Percentiles rank a stretch among this genome's conserved stretches.
These are phyloP conservation scores for Aphelenchoides fujianensis DNA, from an alignment of 1,140 invertebrate species.

Conservation along the genomic window DNA sequence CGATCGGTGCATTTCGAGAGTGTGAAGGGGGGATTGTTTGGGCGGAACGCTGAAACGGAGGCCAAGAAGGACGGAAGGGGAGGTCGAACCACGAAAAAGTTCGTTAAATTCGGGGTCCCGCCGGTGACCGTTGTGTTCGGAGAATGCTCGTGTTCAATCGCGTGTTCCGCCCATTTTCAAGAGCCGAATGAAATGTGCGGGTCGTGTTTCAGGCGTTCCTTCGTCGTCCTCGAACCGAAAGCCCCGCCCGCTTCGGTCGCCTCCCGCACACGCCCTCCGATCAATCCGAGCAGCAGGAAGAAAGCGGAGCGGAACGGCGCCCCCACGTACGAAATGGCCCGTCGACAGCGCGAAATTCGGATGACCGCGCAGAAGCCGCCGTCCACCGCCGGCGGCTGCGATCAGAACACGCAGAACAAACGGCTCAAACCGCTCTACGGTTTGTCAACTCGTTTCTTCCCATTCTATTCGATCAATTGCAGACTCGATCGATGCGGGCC, in stretches of 20 bases:
- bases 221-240: background rate
- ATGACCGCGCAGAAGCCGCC: background rate
- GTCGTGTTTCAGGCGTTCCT: background rate
- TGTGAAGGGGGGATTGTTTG: too few species aligned
- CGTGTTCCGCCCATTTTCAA: background rate
- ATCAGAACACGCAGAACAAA: slow-evolving; percentile 3
- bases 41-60: too few species aligned
- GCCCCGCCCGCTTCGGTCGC: too few species aligned
- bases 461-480: slow-evolving; percentile 60
- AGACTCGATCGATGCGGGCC: slow-evolving; percentile 91
- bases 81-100: background rate
- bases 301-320: too few species aligned
- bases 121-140: background rate
- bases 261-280: too few species aligned
- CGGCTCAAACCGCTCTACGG: slow-evolving; percentile 23
- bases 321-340: too few species aligned
- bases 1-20: too few species aligned
- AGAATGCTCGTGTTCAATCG: background rate
- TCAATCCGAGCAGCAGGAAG: too few species aligned
- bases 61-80: background rate
- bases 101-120: background rate
- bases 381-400: background rate
- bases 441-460: background rate
- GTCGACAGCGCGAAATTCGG: background rate
- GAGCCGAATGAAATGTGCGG: background rate